Conservation (phyloP, 2,113 vertebrate species). For the Carassius gibelio region DNA sequence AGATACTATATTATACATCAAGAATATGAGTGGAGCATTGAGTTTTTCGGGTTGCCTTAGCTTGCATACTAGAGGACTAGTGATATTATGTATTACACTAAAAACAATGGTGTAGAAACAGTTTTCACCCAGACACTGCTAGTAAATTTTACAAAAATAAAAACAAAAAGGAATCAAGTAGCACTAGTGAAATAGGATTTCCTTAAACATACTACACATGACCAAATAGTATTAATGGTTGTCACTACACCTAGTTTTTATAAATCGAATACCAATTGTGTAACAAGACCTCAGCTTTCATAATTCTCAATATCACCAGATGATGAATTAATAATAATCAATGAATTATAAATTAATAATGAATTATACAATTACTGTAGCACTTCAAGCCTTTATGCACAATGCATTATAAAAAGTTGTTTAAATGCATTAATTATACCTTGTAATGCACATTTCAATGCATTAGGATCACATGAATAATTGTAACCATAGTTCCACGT, state of each 20-base stretch:
- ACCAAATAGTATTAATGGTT: neutral
- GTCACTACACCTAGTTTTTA: neutral
- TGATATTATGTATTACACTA: too few species aligned
- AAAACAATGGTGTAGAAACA: neutral
- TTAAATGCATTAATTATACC: neutral
- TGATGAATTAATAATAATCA: neutral
- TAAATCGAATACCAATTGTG: neutral
- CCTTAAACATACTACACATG: neutral
- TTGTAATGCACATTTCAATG: too few species aligned
- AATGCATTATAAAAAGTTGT: constrained; percentile 1
- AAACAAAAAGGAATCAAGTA: neutral
- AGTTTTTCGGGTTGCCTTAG: neutral
- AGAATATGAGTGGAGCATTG: neutral
- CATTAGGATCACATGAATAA: too few species aligned
- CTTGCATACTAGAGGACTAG: neutral
- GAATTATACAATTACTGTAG: neutral
- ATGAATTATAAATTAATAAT: neutral
- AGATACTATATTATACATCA: neutral
- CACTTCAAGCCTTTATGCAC: neutral
- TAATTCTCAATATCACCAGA: neutral
- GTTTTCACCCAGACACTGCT: neutral
- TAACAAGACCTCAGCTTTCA: neutral
- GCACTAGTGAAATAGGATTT: neutral
- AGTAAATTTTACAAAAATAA: neutral
- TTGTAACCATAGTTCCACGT: too few species aligned